Percentiles rank a stretch among this genome's conserved stretches.
Evolutionary conservation across 2,888 invertebrate genomes (phyloP).

Genomic region (Drosophila vallismaia): DNA sequence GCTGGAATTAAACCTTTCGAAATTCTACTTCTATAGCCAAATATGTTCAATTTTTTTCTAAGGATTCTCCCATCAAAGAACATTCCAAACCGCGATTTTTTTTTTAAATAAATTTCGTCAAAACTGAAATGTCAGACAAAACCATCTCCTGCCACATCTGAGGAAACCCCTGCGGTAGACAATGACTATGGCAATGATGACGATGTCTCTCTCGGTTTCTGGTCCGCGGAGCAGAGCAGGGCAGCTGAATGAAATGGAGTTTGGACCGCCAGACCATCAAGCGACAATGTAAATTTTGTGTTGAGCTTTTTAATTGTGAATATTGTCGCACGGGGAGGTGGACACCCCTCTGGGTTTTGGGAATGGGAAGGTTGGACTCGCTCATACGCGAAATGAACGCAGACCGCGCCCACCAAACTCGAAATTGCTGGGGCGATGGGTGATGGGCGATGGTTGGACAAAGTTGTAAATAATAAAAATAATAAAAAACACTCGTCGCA

Average conservation of each 20-base stretch:
- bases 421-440: constrained; percentile 27
- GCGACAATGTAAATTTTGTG: constrained; percentile 79
- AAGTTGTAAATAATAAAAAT: constrained; percentile 60
- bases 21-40: too few species aligned
- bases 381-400: constrained; percentile 77
- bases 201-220: constrained; percentile 48
- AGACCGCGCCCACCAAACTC: constrained; percentile 66
- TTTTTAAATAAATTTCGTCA: neutral
- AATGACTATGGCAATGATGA: constrained; percentile 36
- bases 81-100: neutral
- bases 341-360: neutral
- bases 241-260: constrained; percentile 21
- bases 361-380: constrained; percentile 17
- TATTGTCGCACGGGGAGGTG: constrained; percentile 35
- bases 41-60: too few species aligned
- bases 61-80: neutral
- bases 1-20: too few species aligned
- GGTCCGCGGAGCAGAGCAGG: constrained; percentile 31
- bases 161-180: constrained; percentile 13
- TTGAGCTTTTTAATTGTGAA: constrained; percentile 79
- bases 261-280: constrained; percentile 57
- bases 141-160: constrained; percentile 15
- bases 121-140: constrained; percentile 1
- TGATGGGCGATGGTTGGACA: neutral
- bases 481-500: constrained; percentile 14